These are phyloP conservation scores for Dysmachus trigonus DNA, from an alignment of 2,888 invertebrate species.

Conservation along the genomic window DNA sequence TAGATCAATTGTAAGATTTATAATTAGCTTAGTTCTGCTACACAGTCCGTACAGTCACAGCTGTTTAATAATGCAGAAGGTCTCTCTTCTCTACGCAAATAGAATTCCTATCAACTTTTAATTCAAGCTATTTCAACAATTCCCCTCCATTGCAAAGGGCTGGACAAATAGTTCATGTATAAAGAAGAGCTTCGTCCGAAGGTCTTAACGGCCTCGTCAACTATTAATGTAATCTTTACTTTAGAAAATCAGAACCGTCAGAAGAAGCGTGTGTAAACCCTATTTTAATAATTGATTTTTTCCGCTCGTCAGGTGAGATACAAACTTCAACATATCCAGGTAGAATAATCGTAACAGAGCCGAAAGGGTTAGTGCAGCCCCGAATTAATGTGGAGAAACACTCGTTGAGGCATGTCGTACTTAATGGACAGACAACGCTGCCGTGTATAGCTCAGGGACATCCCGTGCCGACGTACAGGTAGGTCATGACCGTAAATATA, in stretches of 20 bases:
- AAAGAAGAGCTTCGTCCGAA: background rate
- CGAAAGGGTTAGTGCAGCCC: conserved; percentile 79
- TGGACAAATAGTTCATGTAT: background rate
- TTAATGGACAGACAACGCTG: conserved; percentile 78
- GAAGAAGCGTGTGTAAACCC: background rate
- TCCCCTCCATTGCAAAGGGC: background rate
- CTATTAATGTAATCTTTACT: conserved; percentile 9
- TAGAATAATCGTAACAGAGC: conserved; percentile 73
- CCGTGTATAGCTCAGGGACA: conserved; percentile 84
- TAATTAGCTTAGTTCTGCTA: no score
- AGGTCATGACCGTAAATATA: conserved; percentile 54
- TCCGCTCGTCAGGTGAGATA: conserved; percentile 64
- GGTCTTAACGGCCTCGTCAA: background rate
- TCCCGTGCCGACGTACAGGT: conserved; percentile 83
- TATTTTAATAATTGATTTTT: conserved; percentile 14
- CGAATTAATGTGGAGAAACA: conserved; percentile 78
- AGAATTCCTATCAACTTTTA: background rate
- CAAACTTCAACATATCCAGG: conserved; percentile 77
- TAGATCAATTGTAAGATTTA: no score
- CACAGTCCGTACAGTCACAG: background rate
- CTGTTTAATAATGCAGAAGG: background rate
- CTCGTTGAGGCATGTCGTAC: conserved; percentile 72
- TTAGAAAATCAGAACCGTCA: background rate
- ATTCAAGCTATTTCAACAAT: background rate
- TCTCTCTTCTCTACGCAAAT: background rate